Evolutionary conservation across 2,888 invertebrate species (phyloP), one percentile per base, ranked within the genome.

Genomic region (Drosophila eohydei): DNA sequence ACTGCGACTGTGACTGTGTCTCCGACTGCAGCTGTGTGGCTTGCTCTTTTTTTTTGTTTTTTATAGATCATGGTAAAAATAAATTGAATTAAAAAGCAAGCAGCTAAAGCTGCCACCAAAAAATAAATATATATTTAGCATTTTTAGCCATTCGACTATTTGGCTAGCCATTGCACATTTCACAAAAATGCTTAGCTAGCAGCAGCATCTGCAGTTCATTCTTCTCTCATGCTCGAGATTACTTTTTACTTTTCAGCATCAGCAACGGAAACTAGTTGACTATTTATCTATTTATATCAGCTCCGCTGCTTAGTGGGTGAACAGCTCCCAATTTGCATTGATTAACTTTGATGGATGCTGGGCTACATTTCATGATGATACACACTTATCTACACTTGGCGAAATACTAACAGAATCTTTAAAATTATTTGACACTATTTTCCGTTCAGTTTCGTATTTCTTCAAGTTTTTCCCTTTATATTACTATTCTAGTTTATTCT

Each of bases 121-220:
- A 58, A 50, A 50, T 30, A 50, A 32, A 36, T 36, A 52, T 83
- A 83, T 80, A 82, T 83, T 87, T 83, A 83, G 83, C 82, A 74
- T 60, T 76, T 63, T 58, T 28, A 14, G 57, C 56, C 83, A 81
- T 38, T 58, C 28, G 46, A 11, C 54, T 26, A 30, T 40, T 38
- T 40, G 54, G 83, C 72, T 71, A 46, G 75, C 66, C 64, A 70
- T 86, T 83, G 82, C 82, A 82, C 82, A 83, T 83, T 82, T 82
- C 71, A 51, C 46, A 60, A 71, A 71, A 82, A 87, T 84, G 76
- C 38, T 48, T 63, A 32, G 32, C 32, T 59, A 58, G 69, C 65
- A 58, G 62, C 56, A 58, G 57, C 16, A 5, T 32, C 30, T 50
- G 32, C 32, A 7, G 32, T 21, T 50, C 34, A 21, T 50, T 34